Conservation (phyloP, 2,888 invertebrate species). For the Euphydryas editha region DNA sequence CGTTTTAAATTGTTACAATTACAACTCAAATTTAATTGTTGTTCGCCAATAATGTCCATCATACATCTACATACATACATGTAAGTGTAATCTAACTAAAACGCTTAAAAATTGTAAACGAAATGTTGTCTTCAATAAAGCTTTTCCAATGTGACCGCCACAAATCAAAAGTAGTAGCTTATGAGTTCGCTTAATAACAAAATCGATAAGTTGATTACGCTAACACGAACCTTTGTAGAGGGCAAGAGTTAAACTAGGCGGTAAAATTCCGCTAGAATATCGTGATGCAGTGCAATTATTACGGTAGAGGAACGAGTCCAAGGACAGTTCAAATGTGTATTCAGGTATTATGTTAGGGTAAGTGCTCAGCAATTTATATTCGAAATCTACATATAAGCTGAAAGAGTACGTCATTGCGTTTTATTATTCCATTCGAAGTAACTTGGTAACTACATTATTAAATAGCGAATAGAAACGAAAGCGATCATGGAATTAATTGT, state of each 20-base stretch:
- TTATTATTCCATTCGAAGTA: too few species aligned
- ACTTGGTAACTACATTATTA: too few species aligned
- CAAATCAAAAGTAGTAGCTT: constrained; percentile 42
- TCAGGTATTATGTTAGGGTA: constrained; percentile 30
- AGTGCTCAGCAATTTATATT: constrained; percentile 9
- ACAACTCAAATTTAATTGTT: too few species aligned
- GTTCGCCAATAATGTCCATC: too few species aligned
- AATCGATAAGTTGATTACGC: constrained; percentile 54
- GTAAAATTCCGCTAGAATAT: constrained; percentile 53
- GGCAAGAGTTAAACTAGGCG: constrained; percentile 48
- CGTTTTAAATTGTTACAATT: too few species aligned
- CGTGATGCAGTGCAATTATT: constrained; percentile 79
- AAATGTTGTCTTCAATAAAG: constrained; percentile 21
- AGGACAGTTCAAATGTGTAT: constrained; percentile 55
- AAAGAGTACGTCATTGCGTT: neutral
- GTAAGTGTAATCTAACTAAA: too few species aligned
- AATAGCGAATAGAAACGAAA: too few species aligned
- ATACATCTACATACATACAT: too few species aligned
- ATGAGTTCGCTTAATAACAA: constrained; percentile 47
- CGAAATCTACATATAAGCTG: neutral
- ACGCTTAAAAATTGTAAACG: too few species aligned
- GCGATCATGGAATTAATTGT: too few species aligned
- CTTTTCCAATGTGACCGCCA: constrained; percentile 13
- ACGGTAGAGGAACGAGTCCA: constrained; percentile 68
- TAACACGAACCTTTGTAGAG: constrained; percentile 45